Base-by-base conservation (phyloP, 2,113 vertebrate species). In the Chionodraco myersi region DNA sequence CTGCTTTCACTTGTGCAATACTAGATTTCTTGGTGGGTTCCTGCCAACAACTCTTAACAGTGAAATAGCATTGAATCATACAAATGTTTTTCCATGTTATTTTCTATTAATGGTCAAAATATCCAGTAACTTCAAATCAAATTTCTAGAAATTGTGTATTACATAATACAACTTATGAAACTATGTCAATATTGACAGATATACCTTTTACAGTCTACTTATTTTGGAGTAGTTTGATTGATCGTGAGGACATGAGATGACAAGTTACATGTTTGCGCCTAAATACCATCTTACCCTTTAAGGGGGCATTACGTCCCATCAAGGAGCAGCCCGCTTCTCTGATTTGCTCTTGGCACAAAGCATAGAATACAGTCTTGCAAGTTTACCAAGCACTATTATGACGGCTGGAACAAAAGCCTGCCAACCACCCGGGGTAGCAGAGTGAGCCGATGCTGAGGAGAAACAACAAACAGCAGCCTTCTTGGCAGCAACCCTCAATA, bases 401-500 rank as follows among this genome's bases (percentile, higher is more conserved):
- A 79, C 2, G 45, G 36, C 66, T 76, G 64, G 21, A 62, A 66
- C 47, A 47, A 54, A 78, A 49, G 26, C 1, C 11, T 64, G 58
- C 51, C 23, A 74, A 65, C 51, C 54, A 70, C 34, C 21, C 47
- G 48, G 59, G 47, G 49, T 73, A 10, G 62, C 56, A 75, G 81
- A 67, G 3, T 30, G 53, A 77, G 66, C 18, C 3, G 6, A 71
- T 30, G 59, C 54, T 67, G 48, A 83, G 77, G 66, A 84, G 68
- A 16, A 84, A 85, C 52, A 79, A 78, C 72, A 75, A 79, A 72
- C 49, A 63, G 77, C 65, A 44, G 84, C 72, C 68, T 52, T 10
- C 71, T 54, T 80, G 82, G 77, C 72, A 81, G 10, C 23, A 10
- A 0, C 0, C 51, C 52, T 62, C 41, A 48, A 41, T 86, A 58